Evolutionary conservation across 1,140 invertebrate species (phyloP).

Genomic region (Steinernema feltiae): DNA sequence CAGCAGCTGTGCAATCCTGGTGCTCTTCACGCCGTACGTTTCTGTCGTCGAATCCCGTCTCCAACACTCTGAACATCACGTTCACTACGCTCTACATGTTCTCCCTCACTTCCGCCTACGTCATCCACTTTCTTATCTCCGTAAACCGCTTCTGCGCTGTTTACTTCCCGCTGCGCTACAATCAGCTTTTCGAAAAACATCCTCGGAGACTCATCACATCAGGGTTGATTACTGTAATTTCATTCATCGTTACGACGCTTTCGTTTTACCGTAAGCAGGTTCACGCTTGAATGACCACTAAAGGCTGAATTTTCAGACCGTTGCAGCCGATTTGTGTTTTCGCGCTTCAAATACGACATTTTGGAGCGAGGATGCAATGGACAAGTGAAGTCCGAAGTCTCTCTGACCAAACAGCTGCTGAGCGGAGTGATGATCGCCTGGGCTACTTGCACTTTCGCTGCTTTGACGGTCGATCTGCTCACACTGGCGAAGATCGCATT

Average conservation of each 20-base stretch:
- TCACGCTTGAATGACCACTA: too few relatives aligned
- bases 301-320: too few relatives aligned
- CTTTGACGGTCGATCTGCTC: background rate
- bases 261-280: background rate
- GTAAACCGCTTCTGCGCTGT: background rate
- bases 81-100: background rate
- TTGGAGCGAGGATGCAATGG: background rate
- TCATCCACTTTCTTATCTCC: background rate
- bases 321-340: background rate
- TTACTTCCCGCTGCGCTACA: background rate
- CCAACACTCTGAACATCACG: background rate
- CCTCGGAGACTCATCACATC: too few relatives aligned
- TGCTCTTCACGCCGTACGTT: background rate
- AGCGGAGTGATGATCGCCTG: background rate
- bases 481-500: background rate
- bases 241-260: background rate
- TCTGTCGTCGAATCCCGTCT: background rate
- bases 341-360: background rate
- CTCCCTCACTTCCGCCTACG: background rate
- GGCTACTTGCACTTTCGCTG: background rate
- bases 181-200: background rate
- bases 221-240: background rate
- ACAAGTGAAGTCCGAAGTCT: background rate
- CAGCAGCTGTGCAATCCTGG: background rate
- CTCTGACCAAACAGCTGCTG: background rate